Base-by-base conservation (phyloP, 2,888 invertebrate genomes). In the Athetis lepigone region DNA sequence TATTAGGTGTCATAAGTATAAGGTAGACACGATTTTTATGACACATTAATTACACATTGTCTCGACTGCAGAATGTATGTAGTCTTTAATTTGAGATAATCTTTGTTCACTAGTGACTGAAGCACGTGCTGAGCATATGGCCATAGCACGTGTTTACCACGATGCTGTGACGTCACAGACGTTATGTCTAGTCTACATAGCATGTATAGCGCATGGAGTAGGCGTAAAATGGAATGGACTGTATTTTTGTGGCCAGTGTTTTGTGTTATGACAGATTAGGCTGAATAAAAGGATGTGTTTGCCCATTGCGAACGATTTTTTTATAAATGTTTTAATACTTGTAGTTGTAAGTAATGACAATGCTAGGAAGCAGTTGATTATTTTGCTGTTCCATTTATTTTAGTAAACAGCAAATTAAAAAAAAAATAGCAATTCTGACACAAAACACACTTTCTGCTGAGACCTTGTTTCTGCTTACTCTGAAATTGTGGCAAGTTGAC, bases 61-160 rank as follows among this genome's bases (percentile, higher is more conserved):
- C 9, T 7, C 4, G 9, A 29, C 16, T 46, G 23, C 4, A 63
- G 42, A 33, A 37, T n/a, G n/a, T 27, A 45, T 8, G 25, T 16
- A 16, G 13, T 43, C 33, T 33, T 33, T 74, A 43, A 49, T 57
- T 46, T 69, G 18, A 55, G 50, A 58, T 55, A 58, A 75, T 55
- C 39, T 47, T 47, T 13, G 60, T 75, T 57, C 16, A 62, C 13
- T 49, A 43, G 29, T 60, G 50, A 43, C 27, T 57, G 51, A 9
- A 56, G 50, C 75, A 71, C 71, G 71, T 75, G 75, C 45, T 29
- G 18, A 23, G 37, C 70, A 69, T 75, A 54, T 55, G 52, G 39
- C 25, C 29, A 27, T 13, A 51, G 54, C 75, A 70, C 76, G 64
- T 75, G 71, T 58, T 50, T 27, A 40, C 13, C 58, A 72, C 63